Evolutionary conservation across 2,113 vertebrate genomes (phyloP).

Genomic region (Archilochus colubris): DNA sequence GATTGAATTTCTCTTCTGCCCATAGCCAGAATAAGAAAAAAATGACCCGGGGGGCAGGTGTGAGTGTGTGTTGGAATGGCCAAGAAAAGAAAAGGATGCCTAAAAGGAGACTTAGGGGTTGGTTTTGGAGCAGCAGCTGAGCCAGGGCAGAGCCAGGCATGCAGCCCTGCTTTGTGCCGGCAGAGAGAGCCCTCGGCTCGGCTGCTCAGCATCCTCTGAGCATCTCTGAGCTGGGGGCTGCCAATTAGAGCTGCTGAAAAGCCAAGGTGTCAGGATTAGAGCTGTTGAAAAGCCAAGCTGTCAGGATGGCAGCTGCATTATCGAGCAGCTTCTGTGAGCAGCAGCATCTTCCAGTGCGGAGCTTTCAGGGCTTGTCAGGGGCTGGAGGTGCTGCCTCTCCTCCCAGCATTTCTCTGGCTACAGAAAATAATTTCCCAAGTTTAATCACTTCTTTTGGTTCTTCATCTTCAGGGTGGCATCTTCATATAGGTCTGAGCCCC

Average conservation of each 20-base stretch:
- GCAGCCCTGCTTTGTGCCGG: constrained; percentile 33
- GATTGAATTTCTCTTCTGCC: not conserved
- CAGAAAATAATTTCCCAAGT: not conserved
- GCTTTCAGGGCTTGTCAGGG: not conserved
- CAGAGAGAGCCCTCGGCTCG: constrained; percentile 60
- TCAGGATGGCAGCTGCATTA: not conserved
- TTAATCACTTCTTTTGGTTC: not conserved
- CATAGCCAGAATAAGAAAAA: not conserved
- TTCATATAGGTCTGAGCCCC: not conserved
- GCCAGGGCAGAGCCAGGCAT: not conserved
- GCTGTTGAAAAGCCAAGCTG: not conserved
- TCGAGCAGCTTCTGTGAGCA: not conserved
- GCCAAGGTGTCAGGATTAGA: not conserved
- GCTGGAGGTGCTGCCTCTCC: not conserved
- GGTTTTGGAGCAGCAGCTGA: not conserved
- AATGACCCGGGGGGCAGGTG: not conserved
- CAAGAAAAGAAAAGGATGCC: accelerated
- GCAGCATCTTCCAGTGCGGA: not conserved
- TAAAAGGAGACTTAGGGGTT: accelerated
- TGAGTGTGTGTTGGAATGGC: not conserved
- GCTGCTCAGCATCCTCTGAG: accelerated
- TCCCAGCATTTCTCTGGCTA: not conserved
- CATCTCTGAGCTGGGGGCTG: not conserved
- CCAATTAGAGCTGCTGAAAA: not conserved
- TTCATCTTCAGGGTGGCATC: not conserved